phyloP scores from a whole-genome alignment of 2,797 vertebrate species.

The Geotria australis region DNA sequence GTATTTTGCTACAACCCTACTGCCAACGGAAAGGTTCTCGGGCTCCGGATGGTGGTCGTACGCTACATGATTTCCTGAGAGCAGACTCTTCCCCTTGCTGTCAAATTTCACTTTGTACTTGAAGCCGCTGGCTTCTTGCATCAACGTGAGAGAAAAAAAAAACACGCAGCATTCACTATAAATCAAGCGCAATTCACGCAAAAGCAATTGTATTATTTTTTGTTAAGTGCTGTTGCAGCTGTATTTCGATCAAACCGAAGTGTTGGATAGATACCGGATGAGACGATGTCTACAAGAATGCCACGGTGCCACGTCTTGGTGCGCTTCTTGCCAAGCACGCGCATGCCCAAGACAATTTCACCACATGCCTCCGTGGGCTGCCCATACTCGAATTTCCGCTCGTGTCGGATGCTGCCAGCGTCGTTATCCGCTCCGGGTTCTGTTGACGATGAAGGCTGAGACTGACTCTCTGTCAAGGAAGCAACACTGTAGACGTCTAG shows the following conservation, averaged over 20 bases:
- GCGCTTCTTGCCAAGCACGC: slow-evolving; percentile 73
- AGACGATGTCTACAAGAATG: slow-evolving; percentile 42
- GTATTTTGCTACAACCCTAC: slow-evolving; percentile 79
- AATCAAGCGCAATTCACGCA: background rate
- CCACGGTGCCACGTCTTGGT: slow-evolving; percentile 91
- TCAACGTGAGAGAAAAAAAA: slow-evolving; percentile 1
- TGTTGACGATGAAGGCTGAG: too few species aligned
- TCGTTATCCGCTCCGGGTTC: too few species aligned
- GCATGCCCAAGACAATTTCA: slow-evolving; percentile 47
- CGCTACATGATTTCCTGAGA: slow-evolving; percentile 85
- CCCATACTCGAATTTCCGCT: background rate
- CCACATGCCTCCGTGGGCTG: slow-evolving; percentile 18
- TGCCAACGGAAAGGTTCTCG: slow-evolving; percentile 55
- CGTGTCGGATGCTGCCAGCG: too few species aligned
- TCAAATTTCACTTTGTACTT: slow-evolving; percentile 98
- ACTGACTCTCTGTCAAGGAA: too few species aligned
- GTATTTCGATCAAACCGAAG: too few species aligned
- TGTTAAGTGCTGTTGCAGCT: too few species aligned
- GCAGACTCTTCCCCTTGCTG: slow-evolving; percentile 76
- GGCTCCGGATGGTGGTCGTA: slow-evolving; percentile 57
- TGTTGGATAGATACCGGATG: too few species aligned
- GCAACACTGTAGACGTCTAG: too few species aligned
- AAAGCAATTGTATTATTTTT: too few species aligned
- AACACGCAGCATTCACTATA: background rate
- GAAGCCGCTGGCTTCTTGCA: slow-evolving; percentile 19